A percentile compares a stretch with the other conserved stretches of the same genome.
phyloP scores from a whole-genome alignment of 1,140 invertebrate species.

The Scaptodrosophila lebanonensis region DNA sequence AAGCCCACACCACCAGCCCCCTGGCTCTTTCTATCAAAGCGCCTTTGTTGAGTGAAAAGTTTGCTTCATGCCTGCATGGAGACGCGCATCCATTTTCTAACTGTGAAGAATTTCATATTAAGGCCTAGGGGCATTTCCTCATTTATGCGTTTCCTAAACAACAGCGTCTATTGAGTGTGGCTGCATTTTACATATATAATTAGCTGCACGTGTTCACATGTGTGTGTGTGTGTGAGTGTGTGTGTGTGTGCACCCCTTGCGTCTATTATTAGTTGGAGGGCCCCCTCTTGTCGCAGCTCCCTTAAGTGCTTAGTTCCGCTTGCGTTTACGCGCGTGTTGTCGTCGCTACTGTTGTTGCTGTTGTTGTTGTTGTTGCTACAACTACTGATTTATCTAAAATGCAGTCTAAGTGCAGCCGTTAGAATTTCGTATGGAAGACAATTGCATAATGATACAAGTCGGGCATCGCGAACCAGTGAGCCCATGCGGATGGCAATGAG shows the following conservation, averaged over 20 bases:
- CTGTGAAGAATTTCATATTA: constrained; percentile 13
- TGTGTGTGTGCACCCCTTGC: constrained; percentile 50
- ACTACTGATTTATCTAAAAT: constrained; percentile 16
- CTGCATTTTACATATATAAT: constrained; percentile 51
- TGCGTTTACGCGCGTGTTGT: constrained; percentile 29
- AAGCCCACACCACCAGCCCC: background rate
- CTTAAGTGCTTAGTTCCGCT: constrained; percentile 71
- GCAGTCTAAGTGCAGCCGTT: constrained; percentile 39
- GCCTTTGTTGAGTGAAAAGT: constrained; percentile 51
- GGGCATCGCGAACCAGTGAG: constrained; percentile 15
- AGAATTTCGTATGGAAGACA: constrained; percentile 39
- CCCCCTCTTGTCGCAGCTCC: constrained; percentile 12
- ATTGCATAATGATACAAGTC: constrained; percentile 51
- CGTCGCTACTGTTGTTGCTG: constrained; percentile 12
- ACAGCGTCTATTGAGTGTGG: constrained; percentile 29
- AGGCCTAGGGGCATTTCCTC: constrained; percentile 34
- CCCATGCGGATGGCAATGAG: no score
- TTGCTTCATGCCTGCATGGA: constrained; percentile 39
- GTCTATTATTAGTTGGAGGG: constrained; percentile 53
- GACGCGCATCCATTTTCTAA: constrained; percentile 43
- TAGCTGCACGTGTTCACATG: constrained; percentile 30
- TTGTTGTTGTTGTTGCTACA: constrained; percentile 12
- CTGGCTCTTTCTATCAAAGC: constrained; percentile 38
- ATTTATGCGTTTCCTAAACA: constrained; percentile 41
- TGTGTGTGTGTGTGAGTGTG: constrained; percentile 5